Evolutionary conservation across 1,140 invertebrate genomes (phyloP).

Genomic region (Battus philenor): DNA sequence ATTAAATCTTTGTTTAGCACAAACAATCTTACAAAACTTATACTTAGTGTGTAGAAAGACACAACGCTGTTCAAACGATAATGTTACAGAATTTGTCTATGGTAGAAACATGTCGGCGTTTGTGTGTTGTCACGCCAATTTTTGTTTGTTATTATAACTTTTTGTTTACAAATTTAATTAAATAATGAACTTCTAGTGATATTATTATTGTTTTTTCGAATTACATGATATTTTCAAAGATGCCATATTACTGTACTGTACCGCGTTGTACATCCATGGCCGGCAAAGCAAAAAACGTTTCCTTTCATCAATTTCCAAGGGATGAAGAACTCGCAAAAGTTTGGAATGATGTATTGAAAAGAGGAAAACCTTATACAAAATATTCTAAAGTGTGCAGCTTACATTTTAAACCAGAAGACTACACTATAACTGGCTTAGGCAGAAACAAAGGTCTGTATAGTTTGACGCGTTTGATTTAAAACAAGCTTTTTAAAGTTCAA

Average conservation of each 20-base stretch:
- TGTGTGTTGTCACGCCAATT: slow-evolving; percentile 49
- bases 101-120: slow-evolving; percentile 48
- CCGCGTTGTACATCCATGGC: slow-evolving; percentile 69
- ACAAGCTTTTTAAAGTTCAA: too few species aligned
- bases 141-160: slow-evolving; percentile 56
- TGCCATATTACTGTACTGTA: slow-evolving; percentile 13
- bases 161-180: slow-evolving; percentile 11
- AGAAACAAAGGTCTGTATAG: slow-evolving; percentile 73
- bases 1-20: too few species aligned
- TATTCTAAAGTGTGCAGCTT: slow-evolving; percentile 38
- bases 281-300: slow-evolving; percentile 68
- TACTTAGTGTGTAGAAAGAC: too few species aligned
- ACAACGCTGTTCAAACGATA: too few species aligned
- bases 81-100: too few species aligned
- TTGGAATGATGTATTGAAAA: slow-evolving; percentile 66
- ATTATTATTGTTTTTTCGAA: slow-evolving; percentile 28
- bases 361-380: slow-evolving; percentile 51
- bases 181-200: slow-evolving; percentile 19
- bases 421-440: slow-evolving; percentile 62
- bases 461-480: too few species aligned
- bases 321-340: slow-evolving; percentile 59
- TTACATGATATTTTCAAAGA: neutral
- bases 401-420: slow-evolving; percentile 66
- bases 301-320: slow-evolving; percentile 69
- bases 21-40: too few species aligned